A percentile compares a stretch with the other conserved stretches of the same genome.
phyloP scores from a whole-genome alignment of 2,888 invertebrate genomes.

The Nomada ruficornis region DNA sequence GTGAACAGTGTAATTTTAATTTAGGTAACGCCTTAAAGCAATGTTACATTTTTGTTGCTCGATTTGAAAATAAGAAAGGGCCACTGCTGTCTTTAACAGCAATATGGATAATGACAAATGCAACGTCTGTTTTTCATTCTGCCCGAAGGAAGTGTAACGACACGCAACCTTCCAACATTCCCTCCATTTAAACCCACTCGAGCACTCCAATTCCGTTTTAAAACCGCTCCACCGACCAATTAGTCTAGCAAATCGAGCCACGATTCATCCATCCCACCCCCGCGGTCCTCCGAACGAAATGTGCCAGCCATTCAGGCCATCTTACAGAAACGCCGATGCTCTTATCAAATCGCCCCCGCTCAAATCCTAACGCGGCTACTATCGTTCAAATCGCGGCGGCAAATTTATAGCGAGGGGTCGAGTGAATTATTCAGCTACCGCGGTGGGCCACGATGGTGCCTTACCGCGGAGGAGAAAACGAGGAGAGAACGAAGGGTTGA shows the following conservation, averaged over 20 bases:
- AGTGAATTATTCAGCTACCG: conserved; percentile 22
- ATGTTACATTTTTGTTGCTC: too few relatives aligned
- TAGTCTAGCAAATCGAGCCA: conserved; percentile 7
- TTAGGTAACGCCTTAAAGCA: too few relatives aligned
- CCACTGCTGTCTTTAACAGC: too few relatives aligned
- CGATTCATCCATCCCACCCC: background rate
- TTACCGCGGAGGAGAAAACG: background rate
- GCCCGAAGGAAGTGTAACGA: conserved; percentile 12
- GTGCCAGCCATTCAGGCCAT: background rate
- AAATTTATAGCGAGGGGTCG: conserved; percentile 13
- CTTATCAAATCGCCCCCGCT: background rate
- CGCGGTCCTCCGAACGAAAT: background rate
- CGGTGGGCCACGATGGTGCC: background rate
- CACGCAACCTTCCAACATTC: background rate
- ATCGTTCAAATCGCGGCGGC: background rate
- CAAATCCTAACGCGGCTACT: conserved; percentile 2
- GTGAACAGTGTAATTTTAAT: too few relatives aligned
- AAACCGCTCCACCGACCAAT: conserved; percentile 15
- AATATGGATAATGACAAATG: too few relatives aligned
- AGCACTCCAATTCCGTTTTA: background rate
- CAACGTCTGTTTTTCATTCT: too few relatives aligned
- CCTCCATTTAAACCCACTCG: background rate
- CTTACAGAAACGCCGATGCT: background rate
- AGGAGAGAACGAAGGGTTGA: conserved; percentile 3
- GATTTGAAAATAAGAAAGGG: too few relatives aligned